Percentiles rank a stretch among this genome's conserved stretches.
Conservation (phyloP, 2,888 invertebrate species). For the Melinaea marsaeus region DNA sequence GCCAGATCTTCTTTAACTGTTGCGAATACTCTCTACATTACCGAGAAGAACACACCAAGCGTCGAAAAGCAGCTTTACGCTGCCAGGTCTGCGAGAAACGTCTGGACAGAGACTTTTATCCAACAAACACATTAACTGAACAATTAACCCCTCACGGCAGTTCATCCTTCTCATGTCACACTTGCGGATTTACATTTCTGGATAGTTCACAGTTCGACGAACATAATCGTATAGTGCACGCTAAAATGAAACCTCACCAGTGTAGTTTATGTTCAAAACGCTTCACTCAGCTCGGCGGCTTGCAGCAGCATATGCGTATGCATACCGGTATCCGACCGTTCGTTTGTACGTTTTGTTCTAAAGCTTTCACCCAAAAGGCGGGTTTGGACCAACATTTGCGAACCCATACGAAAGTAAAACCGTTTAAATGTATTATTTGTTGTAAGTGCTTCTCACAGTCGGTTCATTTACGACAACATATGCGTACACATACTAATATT, state of each 20-base stretch:
- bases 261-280: constrained; percentile 66
- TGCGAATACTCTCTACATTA: constrained; percentile 72
- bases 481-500: constrained; percentile 73
- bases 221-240: constrained; percentile 61
- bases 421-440: constrained; percentile 70
- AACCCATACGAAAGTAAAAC: constrained; percentile 70
- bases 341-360: constrained; percentile 62
- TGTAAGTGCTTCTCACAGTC: constrained; percentile 70
- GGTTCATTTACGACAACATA: constrained; percentile 70
- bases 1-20: constrained; percentile 69
- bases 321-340: constrained; percentile 69
- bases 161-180: constrained; percentile 52
- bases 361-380: constrained; percentile 71
- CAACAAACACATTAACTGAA: constrained; percentile 36
- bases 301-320: constrained; percentile 72
- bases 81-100: constrained; percentile 73
- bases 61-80: constrained; percentile 65
- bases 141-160: constrained; percentile 39
- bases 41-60: constrained; percentile 68
- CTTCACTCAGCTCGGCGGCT: constrained; percentile 69
- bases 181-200: constrained; percentile 57
- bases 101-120: constrained; percentile 54
- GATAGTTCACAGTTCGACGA: constrained; percentile 56
- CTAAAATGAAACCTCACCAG: constrained; percentile 65
- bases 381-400: constrained; percentile 71